Base-by-base conservation (phyloP, 1,140 invertebrate species). In the Oryzaephilus surinamensis region DNA sequence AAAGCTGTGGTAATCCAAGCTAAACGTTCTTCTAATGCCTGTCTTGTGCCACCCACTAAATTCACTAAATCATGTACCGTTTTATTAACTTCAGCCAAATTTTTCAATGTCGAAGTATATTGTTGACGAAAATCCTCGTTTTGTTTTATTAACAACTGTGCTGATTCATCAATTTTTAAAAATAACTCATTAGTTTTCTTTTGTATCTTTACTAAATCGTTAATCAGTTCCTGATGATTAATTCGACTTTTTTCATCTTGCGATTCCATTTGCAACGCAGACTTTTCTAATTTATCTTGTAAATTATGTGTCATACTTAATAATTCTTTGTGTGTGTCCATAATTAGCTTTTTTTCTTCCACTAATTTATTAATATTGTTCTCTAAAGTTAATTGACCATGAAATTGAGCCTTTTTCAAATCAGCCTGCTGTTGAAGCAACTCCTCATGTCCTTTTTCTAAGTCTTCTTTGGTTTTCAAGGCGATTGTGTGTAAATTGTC, bases 311-410 rank as follows among this genome's bases (percentile, higher is more conserved):
- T 71, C 64, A 79, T 69, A 6, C 52, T 17, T 19, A 67, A 56
- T 2, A 81, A 47, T 44, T 77, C 65, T 38, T 56, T 53, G 41
- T 79, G 74, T 11, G 74, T 73, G 15, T 70, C 52, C 26, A 66
- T 58, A 51, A 79, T 79, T 4, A 79, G 46, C 14, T 65, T 62
- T 48, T 77, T 79, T 55, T 81, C 77, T 35, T 70, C 62, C 4
- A 57, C 58, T 8, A 81, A 55, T 18, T 74, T 57, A 36, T 63
- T 62, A 23, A 79, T 55, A 56, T 79, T 79, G 21, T 62, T 53
- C 4, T 70, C 61, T 2, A 79, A 59, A 10, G 69, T 60, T 18
- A 64, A 57, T 43, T 72, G 63, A 15, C 74, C 63, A 14, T 57
- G 41, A 28, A 58, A 29, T 42, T 77, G 73, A 5, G 73, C 66